These are phyloP conservation scores for Drosophila equinoxialis DNA, from an alignment of 1,140 invertebrate genomes.

Conservation along the genomic window DNA sequence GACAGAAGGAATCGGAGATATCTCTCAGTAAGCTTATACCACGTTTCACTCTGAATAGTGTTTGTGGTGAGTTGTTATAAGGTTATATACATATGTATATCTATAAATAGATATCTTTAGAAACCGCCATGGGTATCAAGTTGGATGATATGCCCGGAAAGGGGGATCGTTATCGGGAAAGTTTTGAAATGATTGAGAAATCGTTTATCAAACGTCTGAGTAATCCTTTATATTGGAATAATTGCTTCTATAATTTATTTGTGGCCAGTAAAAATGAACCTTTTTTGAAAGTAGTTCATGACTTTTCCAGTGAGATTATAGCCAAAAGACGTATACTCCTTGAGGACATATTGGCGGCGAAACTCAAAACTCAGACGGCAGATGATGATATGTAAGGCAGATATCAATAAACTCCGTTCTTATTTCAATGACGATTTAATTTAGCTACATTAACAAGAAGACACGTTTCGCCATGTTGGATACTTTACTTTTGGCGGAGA, in stretches of 20 bases:
- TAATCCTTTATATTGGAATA: constrained; percentile 58
- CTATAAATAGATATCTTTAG: constrained; percentile 77
- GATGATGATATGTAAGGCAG: constrained; percentile 55
- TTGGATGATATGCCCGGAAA: constrained; percentile 64
- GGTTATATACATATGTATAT: not conserved
- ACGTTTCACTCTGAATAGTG: constrained; percentile 90
- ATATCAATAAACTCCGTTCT: no score
- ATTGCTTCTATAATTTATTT: constrained; percentile 53
- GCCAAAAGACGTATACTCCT: constrained; percentile 61
- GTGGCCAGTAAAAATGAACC: constrained; percentile 39
- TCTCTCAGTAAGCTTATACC: constrained; percentile 82
- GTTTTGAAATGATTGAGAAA: constrained; percentile 61
- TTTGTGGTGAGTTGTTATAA: constrained; percentile 85
- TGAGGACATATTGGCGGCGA: constrained; percentile 44
- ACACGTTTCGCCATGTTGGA: constrained; percentile 91
- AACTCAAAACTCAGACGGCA: constrained; percentile 39
- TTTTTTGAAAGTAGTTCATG: constrained; percentile 52
- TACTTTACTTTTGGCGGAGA: constrained; percentile 87
- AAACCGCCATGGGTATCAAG: constrained; percentile 91
- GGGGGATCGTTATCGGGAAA: constrained; percentile 66
- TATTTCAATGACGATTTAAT: no score
- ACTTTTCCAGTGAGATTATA: constrained; percentile 70
- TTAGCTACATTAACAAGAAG: constrained; percentile 53
- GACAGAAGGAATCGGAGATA: constrained; percentile 32
- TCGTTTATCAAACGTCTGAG: constrained; percentile 53